A percentile compares a stretch with the other conserved stretches of the same genome.
Conservation (phyloP, 2,113 vertebrate species). For the Vulpes lagopus region DNA sequence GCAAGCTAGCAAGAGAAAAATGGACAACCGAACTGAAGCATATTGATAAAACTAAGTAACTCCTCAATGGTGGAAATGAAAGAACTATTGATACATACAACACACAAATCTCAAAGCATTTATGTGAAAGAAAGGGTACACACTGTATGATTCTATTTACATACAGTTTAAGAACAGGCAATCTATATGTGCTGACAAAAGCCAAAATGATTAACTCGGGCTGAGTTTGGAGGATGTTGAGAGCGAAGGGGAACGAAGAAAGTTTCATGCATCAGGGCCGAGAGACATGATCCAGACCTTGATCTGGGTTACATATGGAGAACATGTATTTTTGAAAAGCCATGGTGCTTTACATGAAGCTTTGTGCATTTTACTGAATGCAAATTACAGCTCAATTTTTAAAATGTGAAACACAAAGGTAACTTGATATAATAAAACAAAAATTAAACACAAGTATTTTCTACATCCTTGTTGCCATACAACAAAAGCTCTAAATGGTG, state of each 20-base stretch:
- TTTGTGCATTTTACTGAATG: background rate
- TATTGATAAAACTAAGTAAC: background rate
- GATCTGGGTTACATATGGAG: background rate
- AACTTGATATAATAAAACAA: background rate
- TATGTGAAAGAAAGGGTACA: background rate
- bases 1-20: background rate
- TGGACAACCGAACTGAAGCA: background rate
- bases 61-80: background rate
- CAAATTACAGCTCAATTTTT: background rate
- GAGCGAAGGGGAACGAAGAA: background rate
- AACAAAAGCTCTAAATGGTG: background rate
- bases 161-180: background rate
- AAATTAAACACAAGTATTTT: background rate
- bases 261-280: background rate
- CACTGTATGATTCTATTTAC: background rate
- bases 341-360: background rate
- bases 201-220: background rate
- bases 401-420: background rate
- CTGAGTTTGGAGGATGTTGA: background rate
- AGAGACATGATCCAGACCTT: background rate
- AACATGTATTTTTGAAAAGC: background rate
- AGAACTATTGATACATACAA: background rate
- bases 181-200: background rate
- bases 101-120: background rate
- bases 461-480: background rate